Conservation (phyloP, 2,888 invertebrate genomes). For the Limulus polyphemus region DNA sequence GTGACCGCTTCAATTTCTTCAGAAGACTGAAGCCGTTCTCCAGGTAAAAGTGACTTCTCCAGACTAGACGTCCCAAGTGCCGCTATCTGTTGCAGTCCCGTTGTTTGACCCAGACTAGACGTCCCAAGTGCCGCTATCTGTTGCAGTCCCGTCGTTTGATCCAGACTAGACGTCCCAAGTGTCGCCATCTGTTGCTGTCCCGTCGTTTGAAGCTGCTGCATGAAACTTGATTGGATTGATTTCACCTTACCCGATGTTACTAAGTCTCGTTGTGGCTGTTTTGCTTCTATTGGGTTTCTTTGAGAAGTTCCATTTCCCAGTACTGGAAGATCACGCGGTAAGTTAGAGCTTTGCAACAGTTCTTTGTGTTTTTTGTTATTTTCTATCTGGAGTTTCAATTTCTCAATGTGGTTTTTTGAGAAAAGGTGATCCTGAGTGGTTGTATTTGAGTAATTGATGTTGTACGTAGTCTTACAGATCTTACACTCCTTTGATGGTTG, state of each 20-base stretch:
- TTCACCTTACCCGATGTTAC: too few relatives aligned
- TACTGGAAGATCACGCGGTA: too few relatives aligned
- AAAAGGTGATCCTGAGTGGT: slow-evolving; percentile 89
- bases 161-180: slow-evolving; percentile 9
- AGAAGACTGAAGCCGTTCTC: background rate
- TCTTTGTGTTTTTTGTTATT: slow-evolving; percentile 31
- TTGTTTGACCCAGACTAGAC: slow-evolving; percentile 6
- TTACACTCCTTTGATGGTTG: slow-evolving; percentile 61
- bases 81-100: background rate
- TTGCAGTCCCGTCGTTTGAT: slow-evolving; percentile 4
- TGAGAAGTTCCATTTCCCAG: too few relatives aligned
- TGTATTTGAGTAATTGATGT: slow-evolving; percentile 63
- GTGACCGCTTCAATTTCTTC: background rate
- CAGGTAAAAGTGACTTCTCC: slow-evolving; percentile 1
- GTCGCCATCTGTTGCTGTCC: background rate
- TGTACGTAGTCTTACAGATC: slow-evolving; percentile 81
- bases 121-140: slow-evolving; percentile 5
- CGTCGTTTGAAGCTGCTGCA: slow-evolving; percentile 11
- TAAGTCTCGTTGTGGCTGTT: too few relatives aligned
- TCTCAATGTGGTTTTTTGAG: slow-evolving; percentile 79
- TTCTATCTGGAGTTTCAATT: slow-evolving; percentile 66
- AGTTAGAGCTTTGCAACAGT: slow-evolving; percentile 22
- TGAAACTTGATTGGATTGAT: background rate
- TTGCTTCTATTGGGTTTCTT: too few relatives aligned
- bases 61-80: slow-evolving; percentile 12